Percentiles rank a stretch among this genome's conserved stretches.
phyloP scores from a whole-genome alignment of 1,140 invertebrate genomes.

The Goniozus legneri region DNA sequence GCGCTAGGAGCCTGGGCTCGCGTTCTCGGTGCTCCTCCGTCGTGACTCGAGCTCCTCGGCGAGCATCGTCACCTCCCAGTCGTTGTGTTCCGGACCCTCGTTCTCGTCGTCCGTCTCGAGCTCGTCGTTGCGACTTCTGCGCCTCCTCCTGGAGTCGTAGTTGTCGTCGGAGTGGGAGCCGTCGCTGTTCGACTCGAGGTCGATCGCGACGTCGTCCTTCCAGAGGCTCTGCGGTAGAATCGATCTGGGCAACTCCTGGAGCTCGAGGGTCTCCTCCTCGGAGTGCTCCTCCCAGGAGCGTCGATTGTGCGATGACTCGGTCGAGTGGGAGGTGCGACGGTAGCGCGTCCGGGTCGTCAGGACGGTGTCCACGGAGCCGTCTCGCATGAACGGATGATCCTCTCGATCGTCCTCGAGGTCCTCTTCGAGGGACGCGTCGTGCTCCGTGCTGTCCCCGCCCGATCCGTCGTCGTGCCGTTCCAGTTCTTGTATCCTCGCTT shows the following conservation, averaged over 20 bases:
- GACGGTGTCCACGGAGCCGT: constrained; percentile 59
- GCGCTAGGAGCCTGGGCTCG: constrained; percentile 51
- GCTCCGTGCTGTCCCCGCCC: constrained; percentile 31
- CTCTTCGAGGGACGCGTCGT: constrained; percentile 34
- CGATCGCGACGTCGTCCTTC: constrained; percentile 51
- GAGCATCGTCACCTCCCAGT: constrained; percentile 77
- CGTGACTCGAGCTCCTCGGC: constrained; percentile 67
- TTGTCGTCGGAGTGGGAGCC: constrained; percentile 29
- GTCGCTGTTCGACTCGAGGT: constrained; percentile 54
- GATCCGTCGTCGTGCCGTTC: constrained; percentile 48
- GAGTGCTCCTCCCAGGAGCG: constrained; percentile 61
- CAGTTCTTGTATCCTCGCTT: constrained; percentile 66
- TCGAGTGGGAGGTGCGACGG: constrained; percentile 40
- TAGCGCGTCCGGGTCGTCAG: constrained; percentile 39
- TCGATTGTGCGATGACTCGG: constrained; percentile 37
- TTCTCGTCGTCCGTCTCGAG: constrained; percentile 36
- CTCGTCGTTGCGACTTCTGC: constrained; percentile 26
- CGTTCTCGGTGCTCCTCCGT: constrained; percentile 51
- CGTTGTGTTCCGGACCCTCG: constrained; percentile 53
- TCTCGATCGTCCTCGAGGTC: constrained; percentile 43
- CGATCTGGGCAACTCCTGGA: constrained; percentile 56
- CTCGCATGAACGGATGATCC: constrained; percentile 59
- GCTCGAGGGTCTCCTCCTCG: constrained; percentile 57
- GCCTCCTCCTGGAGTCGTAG: constrained; percentile 20
- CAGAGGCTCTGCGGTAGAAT: constrained; percentile 46